Percentiles rank a stretch among this genome's conserved stretches.
phyloP scores from a whole-genome alignment of 2,113 vertebrate species.

The Sylvilagus bachmani region DNA sequence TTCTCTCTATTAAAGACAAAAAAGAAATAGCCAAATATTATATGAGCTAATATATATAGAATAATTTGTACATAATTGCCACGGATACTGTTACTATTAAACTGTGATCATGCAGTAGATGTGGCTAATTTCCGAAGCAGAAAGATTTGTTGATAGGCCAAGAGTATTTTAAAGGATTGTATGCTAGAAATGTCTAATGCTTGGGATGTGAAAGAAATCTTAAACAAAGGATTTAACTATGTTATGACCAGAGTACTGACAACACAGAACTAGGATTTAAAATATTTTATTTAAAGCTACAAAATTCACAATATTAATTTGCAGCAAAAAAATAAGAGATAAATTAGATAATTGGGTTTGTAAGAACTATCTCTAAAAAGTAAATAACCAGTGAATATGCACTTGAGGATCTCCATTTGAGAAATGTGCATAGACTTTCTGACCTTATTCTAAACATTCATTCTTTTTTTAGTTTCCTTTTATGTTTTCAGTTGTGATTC shows the following conservation, averaged over 20 bases:
- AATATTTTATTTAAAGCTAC: neutral
- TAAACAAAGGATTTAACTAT: neutral
- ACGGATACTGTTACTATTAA: neutral
- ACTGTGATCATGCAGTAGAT: neutral
- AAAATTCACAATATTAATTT: conserved; percentile 15
- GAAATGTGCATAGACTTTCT: neutral
- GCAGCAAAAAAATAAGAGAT: neutral
- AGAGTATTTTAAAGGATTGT: neutral
- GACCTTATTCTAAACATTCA: neutral
- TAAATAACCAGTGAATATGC: neutral
- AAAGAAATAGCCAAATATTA: neutral
- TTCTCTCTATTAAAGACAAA: conserved; percentile 26
- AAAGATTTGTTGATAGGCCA: neutral
- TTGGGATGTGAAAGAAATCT: neutral
- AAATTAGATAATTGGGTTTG: neutral
- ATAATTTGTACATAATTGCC: neutral
- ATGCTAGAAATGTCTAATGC: neutral
- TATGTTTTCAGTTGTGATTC: conserved; percentile 2
- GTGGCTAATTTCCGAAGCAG: neutral
- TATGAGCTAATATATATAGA: neutral
- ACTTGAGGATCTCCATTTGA: neutral
- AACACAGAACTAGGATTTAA: neutral
- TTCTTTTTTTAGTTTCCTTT: neutral
- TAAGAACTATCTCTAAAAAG: conserved; percentile 13
- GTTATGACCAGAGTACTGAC: neutral